Evolutionary conservation across 2,888 invertebrate species (phyloP), one percentile per base, ranked within the genome.

Genomic region (Teleiodes luculella): DNA sequence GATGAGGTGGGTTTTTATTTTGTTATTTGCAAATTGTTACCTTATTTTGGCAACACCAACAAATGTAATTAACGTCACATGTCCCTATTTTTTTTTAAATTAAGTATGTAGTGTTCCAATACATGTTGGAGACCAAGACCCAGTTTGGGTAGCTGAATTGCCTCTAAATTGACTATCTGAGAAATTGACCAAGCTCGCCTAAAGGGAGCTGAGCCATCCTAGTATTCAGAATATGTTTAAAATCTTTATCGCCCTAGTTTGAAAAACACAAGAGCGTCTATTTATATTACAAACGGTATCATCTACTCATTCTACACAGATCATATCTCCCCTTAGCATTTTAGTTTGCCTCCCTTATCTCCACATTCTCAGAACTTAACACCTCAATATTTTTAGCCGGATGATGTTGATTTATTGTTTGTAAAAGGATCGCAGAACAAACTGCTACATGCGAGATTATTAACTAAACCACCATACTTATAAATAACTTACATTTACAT

Each of bases 361-460:
- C 10, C 14, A 35, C 52, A 57, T 45, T 51, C 56, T 54, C 48
- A 55, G 66, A 76, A 79, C 71, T 83, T 83, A 80, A 81, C 83
- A 83, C 83, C 80, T 78, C 75, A 73, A 68, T 73, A 73, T 77
- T 77, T 77, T 81, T 80, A 78, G 76, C 76, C 77, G 81, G 80
- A 83, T 81, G 81, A 79, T 74, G 63, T 72, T 80, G 82, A 87
- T 88, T 86, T 86, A 87, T 85, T 76, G 74, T 80, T 72, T 69
- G 87, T 82, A 84, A 88, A 78, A 81, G 76, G 84, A 88, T 74
- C 77, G 57, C 62, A 63, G 52, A 61, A 68, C 74, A 74, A 77
- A 79, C 76, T 68, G 69, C 75, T 4, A 41, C 46, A 28, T 14
- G 5, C 20, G 33, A 37, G 24, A 35, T 24, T 20, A 18, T 18